Evolutionary conservation across 2,797 vertebrate species (phyloP), one percentile per base, ranked within the genome.

Genomic region (Phoxinus dragarum): DNA sequence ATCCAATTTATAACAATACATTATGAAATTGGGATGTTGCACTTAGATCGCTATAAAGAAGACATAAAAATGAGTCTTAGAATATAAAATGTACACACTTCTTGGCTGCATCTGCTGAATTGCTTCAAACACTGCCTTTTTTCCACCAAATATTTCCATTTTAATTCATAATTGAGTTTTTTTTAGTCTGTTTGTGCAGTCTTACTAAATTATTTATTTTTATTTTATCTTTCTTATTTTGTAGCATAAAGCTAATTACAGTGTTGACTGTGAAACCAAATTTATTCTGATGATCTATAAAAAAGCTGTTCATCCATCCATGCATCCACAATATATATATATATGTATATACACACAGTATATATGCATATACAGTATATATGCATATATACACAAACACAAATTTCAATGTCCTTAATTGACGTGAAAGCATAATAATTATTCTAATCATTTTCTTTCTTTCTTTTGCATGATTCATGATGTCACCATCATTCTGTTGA

Each of bases 401-500:
- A n/a, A 21, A 54, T 21, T 2, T 6, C 12, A 31, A 36, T 81
- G 21, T 54, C 12, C 40, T 56, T 67, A 67, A 23, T 8, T 40
- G 3, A n/a, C 8, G 34, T 17, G 16, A 40, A 69, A n/a, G n/a
- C 19, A 16, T 61, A 8, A 1, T 23, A 44, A 27, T 38, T 74
- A 40, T 68, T 84, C 64, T 84, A 56, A 77, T 69, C 17, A 9
- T 36, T 73, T 87, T 16, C 31, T 54, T 59, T 82, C 14, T 77
- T 56, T 77, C 47, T 84, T 87, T 84, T 87, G n/a, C 75, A 83
- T 84, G 81, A 17, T 27, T 40, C 27, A 42, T 49, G 69, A 67
- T 87, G 31, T 72, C 21, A 7, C n/a, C 11, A 9, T 61, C 67
- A 31, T 68, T 69, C 21, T 56, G 21, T 27, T 54, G 44, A 72